Percentiles rank a stretch among this genome's conserved stretches.
phyloP scores from a whole-genome alignment of 2,797 vertebrate genomes.

The Urocyon cinereoargenteus region DNA sequence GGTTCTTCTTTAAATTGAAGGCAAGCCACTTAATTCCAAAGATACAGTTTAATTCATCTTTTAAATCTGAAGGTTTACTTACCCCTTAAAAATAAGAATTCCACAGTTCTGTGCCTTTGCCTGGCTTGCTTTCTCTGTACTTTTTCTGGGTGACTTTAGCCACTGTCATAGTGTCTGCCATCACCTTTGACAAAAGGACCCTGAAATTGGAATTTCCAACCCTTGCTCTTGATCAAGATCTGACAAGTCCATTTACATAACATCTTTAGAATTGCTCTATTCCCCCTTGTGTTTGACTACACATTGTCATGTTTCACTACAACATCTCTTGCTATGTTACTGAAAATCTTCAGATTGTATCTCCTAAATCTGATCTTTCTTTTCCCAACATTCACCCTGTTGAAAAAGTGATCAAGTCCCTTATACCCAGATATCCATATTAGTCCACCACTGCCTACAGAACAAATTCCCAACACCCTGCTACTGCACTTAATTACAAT shows the following conservation, averaged over 20 bases:
- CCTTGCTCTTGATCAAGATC: neutral
- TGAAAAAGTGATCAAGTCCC: neutral
- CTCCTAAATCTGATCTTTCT: neutral
- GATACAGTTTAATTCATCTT: neutral
- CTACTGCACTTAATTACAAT: neutral
- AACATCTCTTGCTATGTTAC: neutral
- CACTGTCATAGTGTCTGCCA: neutral
- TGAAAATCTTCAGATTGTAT: neutral
- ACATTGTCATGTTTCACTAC: neutral
- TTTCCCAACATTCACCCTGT: neutral
- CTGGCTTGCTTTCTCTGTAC: neutral
- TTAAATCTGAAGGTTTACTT: neutral
- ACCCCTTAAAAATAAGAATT: neutral
- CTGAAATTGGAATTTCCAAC: neutral
- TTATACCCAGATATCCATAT: neutral
- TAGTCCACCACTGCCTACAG: neutral
- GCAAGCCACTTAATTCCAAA: neutral
- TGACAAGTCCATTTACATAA: neutral
- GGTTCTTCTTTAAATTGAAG: neutral
- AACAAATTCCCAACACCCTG: neutral
- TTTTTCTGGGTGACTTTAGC: neutral
- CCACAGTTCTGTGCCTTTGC: neutral
- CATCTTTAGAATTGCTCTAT: neutral
- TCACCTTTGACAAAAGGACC: neutral
- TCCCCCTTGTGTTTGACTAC: neutral